These are phyloP conservation scores for Pandion haliaetus DNA, from an alignment of 2,113 vertebrate species.

Conservation along the genomic window DNA sequence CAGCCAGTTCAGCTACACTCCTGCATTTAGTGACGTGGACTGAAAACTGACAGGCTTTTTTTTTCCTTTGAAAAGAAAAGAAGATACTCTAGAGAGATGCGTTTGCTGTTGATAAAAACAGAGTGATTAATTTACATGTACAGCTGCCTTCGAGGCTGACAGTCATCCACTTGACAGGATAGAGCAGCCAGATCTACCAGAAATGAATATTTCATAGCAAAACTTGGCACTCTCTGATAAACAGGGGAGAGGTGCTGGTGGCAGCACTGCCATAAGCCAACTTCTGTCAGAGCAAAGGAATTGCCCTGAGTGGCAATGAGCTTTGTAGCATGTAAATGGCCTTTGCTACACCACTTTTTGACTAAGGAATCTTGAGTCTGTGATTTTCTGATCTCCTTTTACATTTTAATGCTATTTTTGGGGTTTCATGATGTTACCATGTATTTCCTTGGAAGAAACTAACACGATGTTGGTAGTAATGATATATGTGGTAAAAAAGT, in stretches of 20 bases:
- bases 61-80: background rate
- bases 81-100: background rate
- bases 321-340: background rate
- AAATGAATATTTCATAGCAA: constrained; percentile 62
- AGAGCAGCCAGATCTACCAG: background rate
- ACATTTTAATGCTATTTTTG: background rate
- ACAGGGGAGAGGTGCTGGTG: background rate
- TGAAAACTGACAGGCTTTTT: background rate
- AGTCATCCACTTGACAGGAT: constrained; percentile 26
- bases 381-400: background rate
- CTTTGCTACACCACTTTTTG: background rate
- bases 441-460: background rate
- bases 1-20: background rate
- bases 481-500: background rate
- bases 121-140: constrained; percentile 31
- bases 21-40: background rate
- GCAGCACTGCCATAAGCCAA: background rate
- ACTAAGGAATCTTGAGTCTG: background rate
- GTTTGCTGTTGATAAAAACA: background rate
- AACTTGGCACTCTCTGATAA: constrained; percentile 12
- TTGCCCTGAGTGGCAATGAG: background rate
- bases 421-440: background rate
- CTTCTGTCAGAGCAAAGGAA: background rate
- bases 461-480: background rate
- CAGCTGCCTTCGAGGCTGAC: constrained; percentile 19